These are phyloP conservation scores for Ramphastos sulfuratus DNA, from an alignment of 2,113 vertebrate species.

Conservation along the genomic window DNA sequence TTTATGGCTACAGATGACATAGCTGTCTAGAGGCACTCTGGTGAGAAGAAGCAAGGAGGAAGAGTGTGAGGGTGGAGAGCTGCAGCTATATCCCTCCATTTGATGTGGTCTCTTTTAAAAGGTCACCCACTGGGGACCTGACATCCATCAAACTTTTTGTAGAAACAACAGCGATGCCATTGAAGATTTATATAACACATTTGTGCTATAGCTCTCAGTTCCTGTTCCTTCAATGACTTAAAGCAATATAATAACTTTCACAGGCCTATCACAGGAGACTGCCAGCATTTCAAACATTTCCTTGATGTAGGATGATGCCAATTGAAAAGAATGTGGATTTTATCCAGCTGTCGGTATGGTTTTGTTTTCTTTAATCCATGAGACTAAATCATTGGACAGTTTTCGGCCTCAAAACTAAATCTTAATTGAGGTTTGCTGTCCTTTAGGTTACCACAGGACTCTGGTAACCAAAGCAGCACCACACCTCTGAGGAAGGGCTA, in stretches of 20 bases:
- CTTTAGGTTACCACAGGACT: background rate
- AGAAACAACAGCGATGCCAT: background rate
- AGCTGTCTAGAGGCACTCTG: conserved; percentile 5
- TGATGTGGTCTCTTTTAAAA: conserved; percentile 38
- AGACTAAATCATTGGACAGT: conserved; percentile 64
- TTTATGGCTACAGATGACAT: conserved; percentile 41
- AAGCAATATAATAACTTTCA: conserved; percentile 71
- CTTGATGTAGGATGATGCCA: conserved; percentile 74
- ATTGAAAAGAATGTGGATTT: conserved; percentile 76
- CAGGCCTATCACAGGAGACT: conserved; percentile 48
- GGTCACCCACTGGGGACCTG: background rate
- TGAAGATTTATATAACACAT: conserved; percentile 64
- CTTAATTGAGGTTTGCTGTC: conserved; percentile 57
- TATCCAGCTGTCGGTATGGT: conserved; percentile 45
- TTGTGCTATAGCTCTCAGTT: conserved; percentile 36
- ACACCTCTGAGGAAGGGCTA: background rate
- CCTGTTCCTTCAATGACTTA: conserved; percentile 42
- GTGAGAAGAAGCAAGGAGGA: background rate
- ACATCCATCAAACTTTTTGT: conserved; percentile 36
- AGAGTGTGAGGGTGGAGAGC: background rate
- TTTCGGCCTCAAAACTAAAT: conserved; percentile 62
- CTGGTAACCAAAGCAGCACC: conserved; percentile 5
- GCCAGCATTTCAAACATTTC: conserved; percentile 73
- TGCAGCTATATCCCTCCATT: background rate
- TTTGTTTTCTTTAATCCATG: conserved; percentile 72